Percentiles rank a stretch among this genome's conserved stretches.
These are phyloP conservation scores for Polyommatus iphigenia DNA, from an alignment of 2,888 invertebrate genomes.

Conservation along the genomic window DNA sequence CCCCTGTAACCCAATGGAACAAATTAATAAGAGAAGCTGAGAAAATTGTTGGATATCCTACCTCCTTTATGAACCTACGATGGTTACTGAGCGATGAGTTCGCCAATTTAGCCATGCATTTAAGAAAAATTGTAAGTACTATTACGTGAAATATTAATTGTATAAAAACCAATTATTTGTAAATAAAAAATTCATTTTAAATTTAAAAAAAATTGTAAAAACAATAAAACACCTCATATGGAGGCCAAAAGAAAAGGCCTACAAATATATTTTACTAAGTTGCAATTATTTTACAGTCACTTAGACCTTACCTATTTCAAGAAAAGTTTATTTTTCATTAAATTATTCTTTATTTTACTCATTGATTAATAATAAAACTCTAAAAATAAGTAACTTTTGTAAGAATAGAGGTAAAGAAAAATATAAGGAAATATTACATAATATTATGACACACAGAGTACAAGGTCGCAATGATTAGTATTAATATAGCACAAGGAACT, in stretches of 20 bases:
- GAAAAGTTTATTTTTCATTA: background rate
- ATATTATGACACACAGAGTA: conserved; percentile 45
- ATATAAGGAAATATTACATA: conserved; percentile 49
- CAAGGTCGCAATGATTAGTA: conserved; percentile 24
- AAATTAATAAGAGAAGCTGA: conserved; percentile 75
- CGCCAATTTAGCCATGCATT: conserved; percentile 79
- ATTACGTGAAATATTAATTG: conserved; percentile 6
- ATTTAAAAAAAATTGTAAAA: background rate
- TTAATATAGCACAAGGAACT: background rate
- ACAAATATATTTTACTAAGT: too few species aligned
- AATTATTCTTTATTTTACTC: background rate
- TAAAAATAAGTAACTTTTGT: background rate
- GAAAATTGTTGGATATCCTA: conserved; percentile 79
- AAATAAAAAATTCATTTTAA: background rate
- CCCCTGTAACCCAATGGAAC: conserved; percentile 69
- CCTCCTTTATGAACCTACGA: conserved; percentile 81
- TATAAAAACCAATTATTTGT: background rate
- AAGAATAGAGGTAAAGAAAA: background rate
- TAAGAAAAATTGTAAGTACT: conserved; percentile 74
- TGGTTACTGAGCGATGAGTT: conserved; percentile 83
- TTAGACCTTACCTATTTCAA: background rate
- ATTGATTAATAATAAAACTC: background rate
- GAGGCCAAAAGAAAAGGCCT: too few species aligned
- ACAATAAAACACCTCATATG: background rate
- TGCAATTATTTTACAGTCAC: too few species aligned